Evolutionary conservation across 2,797 vertebrate species (phyloP).

Genomic region (Acomys russatus): DNA sequence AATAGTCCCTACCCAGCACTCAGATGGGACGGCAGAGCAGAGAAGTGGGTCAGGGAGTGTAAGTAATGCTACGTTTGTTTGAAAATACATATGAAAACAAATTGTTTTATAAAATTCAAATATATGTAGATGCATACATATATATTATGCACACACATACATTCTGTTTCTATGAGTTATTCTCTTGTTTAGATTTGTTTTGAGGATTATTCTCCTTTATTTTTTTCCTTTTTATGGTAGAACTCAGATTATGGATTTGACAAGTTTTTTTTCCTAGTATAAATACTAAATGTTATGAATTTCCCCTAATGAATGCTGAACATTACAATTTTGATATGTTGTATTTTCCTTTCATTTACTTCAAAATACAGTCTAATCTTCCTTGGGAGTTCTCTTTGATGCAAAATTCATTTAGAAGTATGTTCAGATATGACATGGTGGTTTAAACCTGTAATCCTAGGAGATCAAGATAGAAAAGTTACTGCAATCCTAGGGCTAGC

Average conservation of each 20-base stretch:
- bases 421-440: background rate
- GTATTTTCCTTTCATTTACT: slow-evolving; percentile 57
- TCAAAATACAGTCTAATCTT: slow-evolving; percentile 64
- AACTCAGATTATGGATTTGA: slow-evolving; percentile 47
- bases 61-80: background rate
- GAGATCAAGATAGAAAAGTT: background rate
- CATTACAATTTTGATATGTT: slow-evolving; percentile 7
- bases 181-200: slow-evolving; percentile 22
- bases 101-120: background rate
- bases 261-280: background rate
- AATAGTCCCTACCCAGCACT: background rate
- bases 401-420: background rate
- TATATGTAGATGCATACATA: background rate
- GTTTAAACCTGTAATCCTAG: background rate
- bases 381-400: slow-evolving; percentile 52
- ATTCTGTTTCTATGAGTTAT: background rate
- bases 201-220: slow-evolving; percentile 50
- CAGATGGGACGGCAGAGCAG: background rate
- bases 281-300: slow-evolving; percentile 26
- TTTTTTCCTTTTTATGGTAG: slow-evolving; percentile 57
- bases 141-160: background rate
- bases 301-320: slow-evolving; percentile 9
- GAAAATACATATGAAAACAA: background rate
- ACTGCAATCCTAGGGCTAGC: background rate
- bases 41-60: background rate